Base-by-base conservation (phyloP, 2,888 invertebrate species). In the Hydraecia micacea region DNA sequence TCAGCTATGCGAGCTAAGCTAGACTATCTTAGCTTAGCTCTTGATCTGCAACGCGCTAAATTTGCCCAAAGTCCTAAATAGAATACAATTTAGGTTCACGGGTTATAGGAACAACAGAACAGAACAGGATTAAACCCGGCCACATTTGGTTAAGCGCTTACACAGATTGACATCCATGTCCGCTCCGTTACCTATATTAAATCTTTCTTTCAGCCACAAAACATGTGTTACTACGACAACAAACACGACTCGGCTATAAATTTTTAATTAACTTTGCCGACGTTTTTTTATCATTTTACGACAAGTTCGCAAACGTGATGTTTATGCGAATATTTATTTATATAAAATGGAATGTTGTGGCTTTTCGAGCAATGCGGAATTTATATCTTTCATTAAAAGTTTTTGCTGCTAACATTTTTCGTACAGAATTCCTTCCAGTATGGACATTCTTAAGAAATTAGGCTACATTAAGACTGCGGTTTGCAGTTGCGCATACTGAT, bases 251-350 rank as follows among this genome's bases (percentile, higher is more conserved):
- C 76, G 55, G 74, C 69, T 15, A 88, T 83, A 87, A 84, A 81
- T 77, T 73, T 81, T 84, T 86, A 86, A 86, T 86, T 86, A 87
- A 81, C 84, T 81, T 77, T 67, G 73, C 63, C 74, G 68, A 73
- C 84, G 77, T 74, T 81, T 82, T 81, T 85, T 73, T 72, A 79
- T 65, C 49, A 80, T 81, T 87, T 84, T 81, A 87, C 75, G 85
- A 82, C 79, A 74, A 72, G 63, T 77, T 85, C 62, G 69, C 73
- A 52, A 68, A 66, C 74, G 74, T 65, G 21, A 62, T 85, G 71
- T 86, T 73, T 69, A 74, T 68, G 76, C 80, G 67, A 84, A 86
- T 86, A 86, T 79, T 79, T 83, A 86, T 79, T 86, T 79, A 49
- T 79, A 68, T 75, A 55, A 73, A 66, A 46, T 49, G 42, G 28